Evolutionary conservation across 2,113 vertebrate species (phyloP), one percentile per base, ranked within the genome.

Genomic region (Pollachius pollachius): DNA sequence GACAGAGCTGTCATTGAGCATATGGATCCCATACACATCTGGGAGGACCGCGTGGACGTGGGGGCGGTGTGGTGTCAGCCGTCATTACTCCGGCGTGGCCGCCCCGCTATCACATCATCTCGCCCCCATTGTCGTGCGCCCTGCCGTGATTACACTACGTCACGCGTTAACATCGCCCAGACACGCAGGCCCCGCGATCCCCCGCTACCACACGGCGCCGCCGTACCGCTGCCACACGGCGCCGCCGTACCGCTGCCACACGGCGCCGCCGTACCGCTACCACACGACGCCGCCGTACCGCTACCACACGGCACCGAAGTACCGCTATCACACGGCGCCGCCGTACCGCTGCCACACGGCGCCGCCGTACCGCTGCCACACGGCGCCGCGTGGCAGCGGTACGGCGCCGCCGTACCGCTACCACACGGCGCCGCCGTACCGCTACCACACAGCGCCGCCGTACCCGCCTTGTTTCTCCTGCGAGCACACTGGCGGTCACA

Each of bases 41-140:
- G 67, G 68, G 61, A 68, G 57, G 19, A 62, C 18, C 0, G 64
- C 64, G 15, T 58, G 52, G 11, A 63, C 3, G 7, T 4, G 64
- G 18, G 8, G 41, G 41, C 58, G 11, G 23, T 11, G 69, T 52
- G 54, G 65, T 74, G 64, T 70, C 74, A 1, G 62, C 48, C 68
- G 67, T 67, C 77, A 72, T 78, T 74, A 70, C 71, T 81, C 72
- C 69, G 58, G 54, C 7, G 37, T 62, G 66, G 64, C 59, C 7
- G 19, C 19, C 62, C 30, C 64, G 73, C 77, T 72, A 64, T 65
- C 52, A 65, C 65, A 25, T 65, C 69, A 74, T 73, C 69, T 59
- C 59, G 68, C 79, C 58, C 37, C 80, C 65, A 61, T 85, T 81
- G 80, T 83, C 73, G 19, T 62, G 64, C 62, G 69, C 52, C 68